Percentiles rank a stretch among this genome's conserved stretches.
These are phyloP conservation scores for Cinclus cinclus DNA, from an alignment of 2,113 vertebrate species.

Conservation along the genomic window DNA sequence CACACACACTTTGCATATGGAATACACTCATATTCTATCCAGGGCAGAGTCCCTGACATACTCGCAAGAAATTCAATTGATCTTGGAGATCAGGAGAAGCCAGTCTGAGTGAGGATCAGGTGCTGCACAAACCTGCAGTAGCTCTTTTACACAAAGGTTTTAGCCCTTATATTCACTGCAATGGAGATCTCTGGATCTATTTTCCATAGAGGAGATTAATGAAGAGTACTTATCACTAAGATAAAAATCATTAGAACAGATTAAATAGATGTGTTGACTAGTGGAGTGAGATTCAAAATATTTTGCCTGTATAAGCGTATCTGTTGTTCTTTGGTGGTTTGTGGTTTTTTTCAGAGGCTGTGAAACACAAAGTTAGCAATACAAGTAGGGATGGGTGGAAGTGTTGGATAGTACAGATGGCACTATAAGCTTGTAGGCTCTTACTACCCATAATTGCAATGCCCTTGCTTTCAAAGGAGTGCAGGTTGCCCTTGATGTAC, in stretches of 20 bases:
- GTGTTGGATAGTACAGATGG: conserved; percentile 66
- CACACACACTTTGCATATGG: rapidly evolving
- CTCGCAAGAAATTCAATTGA: not conserved
- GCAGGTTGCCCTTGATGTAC: conserved; percentile 38
- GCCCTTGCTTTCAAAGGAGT: conserved; percentile 54
- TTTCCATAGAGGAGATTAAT: not conserved
- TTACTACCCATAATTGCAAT: conserved; percentile 64
- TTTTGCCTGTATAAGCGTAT: conserved; percentile 65
- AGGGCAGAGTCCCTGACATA: not conserved
- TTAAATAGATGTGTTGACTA: conserved; percentile 62
- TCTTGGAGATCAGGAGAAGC: not conserved
- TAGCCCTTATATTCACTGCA: rapidly evolving
- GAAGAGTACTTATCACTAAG: not conserved
- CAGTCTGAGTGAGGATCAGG: not conserved
- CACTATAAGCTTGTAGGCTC: conserved; percentile 66
- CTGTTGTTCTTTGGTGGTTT: conserved; percentile 57
- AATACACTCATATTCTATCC: not conserved
- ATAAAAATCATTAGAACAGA: conserved; percentile 33
- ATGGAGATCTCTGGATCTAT: not conserved
- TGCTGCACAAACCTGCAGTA: not conserved
- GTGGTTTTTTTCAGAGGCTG: conserved; percentile 60
- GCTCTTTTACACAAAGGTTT: not conserved
- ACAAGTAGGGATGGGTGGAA: conserved; percentile 51
- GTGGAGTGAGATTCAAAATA: conserved; percentile 68
- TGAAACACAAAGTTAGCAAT: conserved; percentile 71